These are phyloP conservation scores for Drosophila ananassae DNA, from an alignment of 1,140 invertebrate genomes.

Conservation along the genomic window DNA sequence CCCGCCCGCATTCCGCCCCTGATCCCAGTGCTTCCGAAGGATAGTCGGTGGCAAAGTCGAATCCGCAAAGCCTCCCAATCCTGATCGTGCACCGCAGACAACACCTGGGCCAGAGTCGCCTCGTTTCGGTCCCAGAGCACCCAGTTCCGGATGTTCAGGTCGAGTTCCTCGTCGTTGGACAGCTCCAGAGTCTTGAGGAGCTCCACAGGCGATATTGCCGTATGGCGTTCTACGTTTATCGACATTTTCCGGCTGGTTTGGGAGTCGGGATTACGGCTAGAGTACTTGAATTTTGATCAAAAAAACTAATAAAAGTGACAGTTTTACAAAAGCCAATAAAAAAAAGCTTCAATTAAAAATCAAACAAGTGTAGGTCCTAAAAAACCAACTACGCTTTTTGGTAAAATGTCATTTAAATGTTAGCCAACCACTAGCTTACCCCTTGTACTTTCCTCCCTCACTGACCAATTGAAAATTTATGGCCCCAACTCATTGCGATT, in stretches of 20 bases:
- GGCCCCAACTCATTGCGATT: slow-evolving; percentile 69
- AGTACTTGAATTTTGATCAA: background rate
- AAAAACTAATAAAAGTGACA: background rate
- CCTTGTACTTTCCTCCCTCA: background rate
- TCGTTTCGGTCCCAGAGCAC: slow-evolving; percentile 64
- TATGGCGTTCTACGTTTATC: slow-evolving; percentile 1
- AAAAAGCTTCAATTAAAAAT: too few species aligned
- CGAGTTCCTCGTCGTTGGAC: slow-evolving; percentile 51
- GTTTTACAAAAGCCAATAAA: background rate
- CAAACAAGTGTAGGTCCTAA: too few species aligned
- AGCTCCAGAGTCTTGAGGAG: slow-evolving; percentile 34
- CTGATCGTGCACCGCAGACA: slow-evolving; percentile 40
- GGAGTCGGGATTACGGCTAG: background rate
- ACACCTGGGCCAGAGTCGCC: slow-evolving; percentile 62
- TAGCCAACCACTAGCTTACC: background rate
- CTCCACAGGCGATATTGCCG: slow-evolving; percentile 28
- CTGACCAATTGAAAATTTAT: slow-evolving; percentile 80
- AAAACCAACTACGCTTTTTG: background rate
- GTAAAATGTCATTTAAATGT: background rate
- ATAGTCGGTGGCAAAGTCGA: slow-evolving; percentile 85
- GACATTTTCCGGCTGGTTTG: slow-evolving; percentile 13
- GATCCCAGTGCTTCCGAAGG: slow-evolving; percentile 95
- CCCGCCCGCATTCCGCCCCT: slow-evolving; percentile 96
- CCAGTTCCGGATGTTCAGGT: slow-evolving; percentile 59
- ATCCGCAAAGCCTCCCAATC: slow-evolving; percentile 53